Evolutionary conservation across 2,113 vertebrate species (phyloP), one percentile per base, ranked within the genome.

Genomic region (Vanacampus margaritifer): DNA sequence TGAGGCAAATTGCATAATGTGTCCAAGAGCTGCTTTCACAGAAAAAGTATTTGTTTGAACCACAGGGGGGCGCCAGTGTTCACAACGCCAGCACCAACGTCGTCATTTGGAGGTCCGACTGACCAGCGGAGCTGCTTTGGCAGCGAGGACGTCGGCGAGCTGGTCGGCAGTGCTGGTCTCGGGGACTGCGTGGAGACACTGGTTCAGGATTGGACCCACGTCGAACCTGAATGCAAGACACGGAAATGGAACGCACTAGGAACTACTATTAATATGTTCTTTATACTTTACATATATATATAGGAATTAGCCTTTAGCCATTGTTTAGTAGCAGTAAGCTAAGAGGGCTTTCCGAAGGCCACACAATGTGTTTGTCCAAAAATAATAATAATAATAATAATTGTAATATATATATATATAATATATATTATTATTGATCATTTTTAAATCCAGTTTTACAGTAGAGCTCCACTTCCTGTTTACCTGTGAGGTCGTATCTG

Each of bases 401-500:
- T n/a, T n/a, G n/a, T n/a, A n/a, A n/a, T n/a, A n/a, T n/a, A n/a
- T n/a, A n/a, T n/a, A n/a, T n/a, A n/a, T n/a, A n/a, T n/a, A n/a
- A n/a, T n/a, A n/a, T n/a, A n/a, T n/a, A n/a, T n/a, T n/a, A n/a
- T n/a, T n/a, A n/a, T n/a, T n/a, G n/a, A n/a, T n/a, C n/a, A n/a
- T n/a, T n/a, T n/a, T n/a, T n/a, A n/a, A 37, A 9, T 37, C 36
- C 36, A 37, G 36, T 37, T 37, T 37, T 9, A 37, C 36, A 37
- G 7, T n/a, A n/a, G n/a, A n/a, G 28, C 17, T 9, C 10, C 9
- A 11, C 59, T 0, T 48, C 6, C 0, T 12, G 39, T 19, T 60
- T 83, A 97, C 97, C 93, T 95, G 84, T 93, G 92, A 53, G 97
- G 95, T 72, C 87, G 92, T 41, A 99, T 95, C 85, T 98, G 95